phyloP scores from a whole-genome alignment of 2,113 vertebrate species.

The Indicator maculatus region DNA sequence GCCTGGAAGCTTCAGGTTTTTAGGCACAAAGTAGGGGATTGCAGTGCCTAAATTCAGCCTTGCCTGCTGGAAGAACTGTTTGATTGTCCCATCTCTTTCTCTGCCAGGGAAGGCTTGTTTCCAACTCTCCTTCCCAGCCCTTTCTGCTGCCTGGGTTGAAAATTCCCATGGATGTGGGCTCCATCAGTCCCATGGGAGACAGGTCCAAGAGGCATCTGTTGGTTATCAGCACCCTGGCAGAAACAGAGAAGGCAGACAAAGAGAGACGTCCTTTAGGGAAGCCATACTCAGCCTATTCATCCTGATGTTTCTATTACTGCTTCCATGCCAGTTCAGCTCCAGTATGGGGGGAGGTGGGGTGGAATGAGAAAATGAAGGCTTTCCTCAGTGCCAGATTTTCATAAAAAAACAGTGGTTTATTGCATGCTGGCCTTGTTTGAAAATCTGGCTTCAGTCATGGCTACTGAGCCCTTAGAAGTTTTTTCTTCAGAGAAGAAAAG shows the following conservation, averaged over 20 bases:
- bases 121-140: not conserved
- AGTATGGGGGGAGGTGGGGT: not conserved
- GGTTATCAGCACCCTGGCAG: not conserved
- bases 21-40: not conserved
- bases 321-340: not conserved
- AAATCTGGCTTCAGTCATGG: slow-evolving; percentile 21
- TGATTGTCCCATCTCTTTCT: not conserved
- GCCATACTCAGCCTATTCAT: not conserved
- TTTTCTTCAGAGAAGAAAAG: not conserved
- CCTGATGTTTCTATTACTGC: not conserved
- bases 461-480: slow-evolving; percentile 22
- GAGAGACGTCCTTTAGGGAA: not conserved
- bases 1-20: slow-evolving; percentile 2
- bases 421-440: not conserved
- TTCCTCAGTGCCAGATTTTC: not conserved
- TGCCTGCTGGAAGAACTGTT: not conserved
- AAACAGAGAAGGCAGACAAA: not conserved
- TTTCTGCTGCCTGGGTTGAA: not conserved
- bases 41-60: not conserved
- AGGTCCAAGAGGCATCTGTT: fast-evolving
- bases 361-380: not conserved
- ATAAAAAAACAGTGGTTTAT: not conserved
- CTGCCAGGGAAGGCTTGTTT: not conserved
- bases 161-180: not conserved
- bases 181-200: fast-evolving